Conservation (phyloP, 2,113 vertebrate genomes). For the Rhagologus leucostigma region DNA sequence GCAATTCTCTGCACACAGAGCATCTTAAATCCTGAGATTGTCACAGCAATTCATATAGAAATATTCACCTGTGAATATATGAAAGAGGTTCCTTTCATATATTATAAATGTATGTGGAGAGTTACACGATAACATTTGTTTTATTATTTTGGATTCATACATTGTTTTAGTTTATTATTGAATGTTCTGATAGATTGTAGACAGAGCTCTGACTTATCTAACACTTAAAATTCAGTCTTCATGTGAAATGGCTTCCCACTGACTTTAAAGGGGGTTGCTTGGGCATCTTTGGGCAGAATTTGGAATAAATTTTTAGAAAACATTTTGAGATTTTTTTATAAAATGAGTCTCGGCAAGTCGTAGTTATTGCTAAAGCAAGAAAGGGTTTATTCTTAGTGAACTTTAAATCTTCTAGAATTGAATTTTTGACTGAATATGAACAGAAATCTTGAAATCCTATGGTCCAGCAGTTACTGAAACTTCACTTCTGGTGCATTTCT, state of each 20-base stretch:
- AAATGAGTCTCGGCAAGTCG: neutral
- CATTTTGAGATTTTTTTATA: neutral
- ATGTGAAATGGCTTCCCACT: neutral
- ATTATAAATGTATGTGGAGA: neutral
- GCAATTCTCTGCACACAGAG: neutral
- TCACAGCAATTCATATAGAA: neutral
- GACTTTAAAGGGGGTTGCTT: neutral
- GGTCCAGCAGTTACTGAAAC: neutral
- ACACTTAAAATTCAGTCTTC: neutral
- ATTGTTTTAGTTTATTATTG: neutral
- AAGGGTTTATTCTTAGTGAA: neutral
- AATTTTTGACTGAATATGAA: neutral
- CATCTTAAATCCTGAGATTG: neutral
- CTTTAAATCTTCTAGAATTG: neutral
- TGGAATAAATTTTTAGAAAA: neutral
- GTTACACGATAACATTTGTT: neutral
- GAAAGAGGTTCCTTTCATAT: neutral
- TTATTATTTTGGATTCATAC: neutral
- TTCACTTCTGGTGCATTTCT: neutral
- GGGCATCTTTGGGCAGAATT: neutral
- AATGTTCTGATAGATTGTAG: neutral
- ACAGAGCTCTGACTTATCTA: neutral
- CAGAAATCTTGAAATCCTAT: neutral
- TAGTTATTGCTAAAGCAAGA: neutral
- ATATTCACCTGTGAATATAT: neutral